Evolutionary conservation across 2,797 vertebrate species (phyloP).

Genomic region (Alectoris magna): DNA sequence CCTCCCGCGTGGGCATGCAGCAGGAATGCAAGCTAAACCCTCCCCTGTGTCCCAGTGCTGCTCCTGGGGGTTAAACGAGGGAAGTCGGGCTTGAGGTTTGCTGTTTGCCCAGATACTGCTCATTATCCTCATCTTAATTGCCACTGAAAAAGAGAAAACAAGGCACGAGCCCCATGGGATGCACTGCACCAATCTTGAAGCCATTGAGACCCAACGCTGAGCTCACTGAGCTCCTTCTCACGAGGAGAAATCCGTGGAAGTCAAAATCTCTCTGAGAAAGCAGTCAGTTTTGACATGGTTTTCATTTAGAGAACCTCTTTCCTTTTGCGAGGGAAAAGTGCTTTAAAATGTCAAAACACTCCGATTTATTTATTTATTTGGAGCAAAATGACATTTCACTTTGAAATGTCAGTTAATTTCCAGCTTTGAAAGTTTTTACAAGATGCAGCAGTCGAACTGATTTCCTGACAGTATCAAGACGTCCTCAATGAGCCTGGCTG

Average conservation of each 20-base stretch:
- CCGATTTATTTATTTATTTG: slow-evolving; percentile 60
- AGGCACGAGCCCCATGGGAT: not conserved
- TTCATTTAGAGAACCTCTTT: slow-evolving; percentile 35
- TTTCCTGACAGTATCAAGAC: slow-evolving; percentile 42
- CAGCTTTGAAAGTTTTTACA: slow-evolving; percentile 56
- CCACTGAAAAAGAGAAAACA: fast-evolving
- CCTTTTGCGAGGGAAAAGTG: slow-evolving; percentile 24
- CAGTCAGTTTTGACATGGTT: slow-evolving; percentile 33
- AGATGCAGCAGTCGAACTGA: slow-evolving; percentile 61
- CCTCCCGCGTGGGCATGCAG: not conserved
- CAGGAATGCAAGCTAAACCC: not conserved
- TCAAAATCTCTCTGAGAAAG: not conserved
- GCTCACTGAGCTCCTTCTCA: not conserved
- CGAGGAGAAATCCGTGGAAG: not conserved
- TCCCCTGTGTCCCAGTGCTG: not conserved
- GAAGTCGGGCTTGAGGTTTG: not conserved
- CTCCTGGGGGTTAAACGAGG: not conserved
- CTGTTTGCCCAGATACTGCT: not conserved
- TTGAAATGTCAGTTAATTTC: slow-evolving; percentile 72
- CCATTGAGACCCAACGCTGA: fast-evolving
- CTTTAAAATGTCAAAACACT: slow-evolving; percentile 66
- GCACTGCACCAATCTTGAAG: not conserved
- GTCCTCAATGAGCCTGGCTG: slow-evolving; percentile 1
- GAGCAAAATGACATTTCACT: slow-evolving; percentile 69
- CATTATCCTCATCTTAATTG: not conserved